These are phyloP conservation scores for Eulemur mongoz DNA, from an alignment of 2,797 vertebrate genomes.

Conservation along the genomic window DNA sequence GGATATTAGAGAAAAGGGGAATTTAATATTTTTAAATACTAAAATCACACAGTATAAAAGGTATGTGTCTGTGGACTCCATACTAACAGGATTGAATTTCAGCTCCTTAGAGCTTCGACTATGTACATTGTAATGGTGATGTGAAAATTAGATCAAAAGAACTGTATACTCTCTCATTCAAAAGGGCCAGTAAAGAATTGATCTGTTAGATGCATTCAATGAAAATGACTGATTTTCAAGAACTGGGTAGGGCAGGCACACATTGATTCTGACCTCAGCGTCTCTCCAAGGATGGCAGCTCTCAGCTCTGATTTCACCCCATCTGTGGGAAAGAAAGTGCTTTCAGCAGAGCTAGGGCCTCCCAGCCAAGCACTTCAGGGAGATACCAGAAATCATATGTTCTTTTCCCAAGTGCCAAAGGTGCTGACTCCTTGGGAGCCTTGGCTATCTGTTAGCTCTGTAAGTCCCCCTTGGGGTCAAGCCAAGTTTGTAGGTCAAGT, in stretches of 20 bases:
- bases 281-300: background rate
- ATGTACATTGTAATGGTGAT: background rate
- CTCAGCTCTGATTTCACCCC: background rate
- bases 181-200: background rate
- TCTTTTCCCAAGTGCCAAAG: background rate
- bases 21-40: background rate
- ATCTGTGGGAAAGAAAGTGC: background rate
- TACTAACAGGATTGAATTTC: background rate
- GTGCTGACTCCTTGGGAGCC: background rate
- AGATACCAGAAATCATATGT: background rate
- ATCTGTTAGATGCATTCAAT: background rate
- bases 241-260: background rate
- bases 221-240: background rate
- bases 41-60: background rate
- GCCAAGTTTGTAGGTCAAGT: background rate
- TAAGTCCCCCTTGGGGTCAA: background rate
- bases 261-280: background rate
- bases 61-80: background rate
- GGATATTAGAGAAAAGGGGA: background rate
- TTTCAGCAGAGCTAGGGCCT: background rate
- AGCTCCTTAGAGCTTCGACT: background rate
- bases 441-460: background rate
- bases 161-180: background rate
- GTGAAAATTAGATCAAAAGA: conserved; percentile 5
- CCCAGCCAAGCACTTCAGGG: background rate